These are phyloP conservation scores for Centrocercus urophasianus DNA, from an alignment of 2,113 vertebrate genomes.

Conservation along the genomic window DNA sequence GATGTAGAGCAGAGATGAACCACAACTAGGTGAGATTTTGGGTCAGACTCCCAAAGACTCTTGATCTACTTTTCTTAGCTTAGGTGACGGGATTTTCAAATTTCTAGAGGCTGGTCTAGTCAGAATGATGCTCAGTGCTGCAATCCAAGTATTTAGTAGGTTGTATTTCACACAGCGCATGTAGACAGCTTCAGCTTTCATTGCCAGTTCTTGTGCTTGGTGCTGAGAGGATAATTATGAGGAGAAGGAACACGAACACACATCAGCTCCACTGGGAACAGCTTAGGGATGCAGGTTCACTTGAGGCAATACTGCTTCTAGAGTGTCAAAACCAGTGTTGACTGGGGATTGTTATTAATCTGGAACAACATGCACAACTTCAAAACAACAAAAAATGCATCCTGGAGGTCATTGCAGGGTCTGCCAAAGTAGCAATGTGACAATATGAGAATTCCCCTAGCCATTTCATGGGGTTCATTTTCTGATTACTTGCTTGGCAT, in stretches of 20 bases:
- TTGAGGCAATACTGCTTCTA: background rate
- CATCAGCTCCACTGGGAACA: background rate
- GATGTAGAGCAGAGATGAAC: background rate
- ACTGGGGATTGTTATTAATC: background rate
- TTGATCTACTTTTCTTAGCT: background rate
- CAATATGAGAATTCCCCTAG: background rate
- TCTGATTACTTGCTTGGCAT: background rate
- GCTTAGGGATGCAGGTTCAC: background rate
- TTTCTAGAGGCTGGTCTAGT: background rate
- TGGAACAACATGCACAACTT: background rate
- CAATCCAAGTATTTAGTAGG: background rate
- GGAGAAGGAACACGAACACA: background rate
- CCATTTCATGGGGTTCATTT: background rate
- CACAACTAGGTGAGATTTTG: background rate
- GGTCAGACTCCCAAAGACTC: background rate
- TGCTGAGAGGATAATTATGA: background rate
- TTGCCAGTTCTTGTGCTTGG: background rate
- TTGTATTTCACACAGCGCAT: background rate
- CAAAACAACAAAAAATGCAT: background rate
- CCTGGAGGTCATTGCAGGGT: background rate
- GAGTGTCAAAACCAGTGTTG: background rate
- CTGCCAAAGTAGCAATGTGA: background rate
- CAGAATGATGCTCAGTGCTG: background rate
- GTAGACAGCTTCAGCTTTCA: background rate
- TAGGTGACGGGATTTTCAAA: background rate